These are phyloP conservation scores for Pterocles burchelli DNA, from an alignment of 2,113 vertebrate genomes.

Conservation along the genomic window DNA sequence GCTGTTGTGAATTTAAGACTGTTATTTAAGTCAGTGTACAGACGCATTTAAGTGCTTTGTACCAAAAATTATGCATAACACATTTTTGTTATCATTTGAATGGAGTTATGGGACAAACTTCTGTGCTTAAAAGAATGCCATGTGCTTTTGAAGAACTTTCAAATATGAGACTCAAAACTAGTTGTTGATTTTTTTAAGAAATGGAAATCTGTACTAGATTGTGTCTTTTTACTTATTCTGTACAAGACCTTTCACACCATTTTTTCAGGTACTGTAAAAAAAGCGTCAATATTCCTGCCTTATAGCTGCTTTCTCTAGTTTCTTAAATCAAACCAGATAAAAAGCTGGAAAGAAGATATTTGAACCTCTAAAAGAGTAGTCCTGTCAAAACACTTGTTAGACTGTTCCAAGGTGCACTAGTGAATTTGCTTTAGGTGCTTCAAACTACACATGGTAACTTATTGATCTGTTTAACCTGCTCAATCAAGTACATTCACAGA, in stretches of 20 bases:
- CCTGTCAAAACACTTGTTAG: not conserved
- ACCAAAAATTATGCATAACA: not conserved
- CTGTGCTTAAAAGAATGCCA: not conserved
- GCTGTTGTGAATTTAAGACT: not conserved
- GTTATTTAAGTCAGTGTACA: not conserved
- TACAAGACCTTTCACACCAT: not conserved
- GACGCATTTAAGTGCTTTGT: not conserved
- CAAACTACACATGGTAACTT: not conserved
- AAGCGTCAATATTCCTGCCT: not conserved
- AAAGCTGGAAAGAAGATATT: not conserved
- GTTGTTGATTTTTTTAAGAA: not conserved
- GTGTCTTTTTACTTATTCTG: not conserved
- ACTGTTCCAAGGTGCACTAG: not conserved
- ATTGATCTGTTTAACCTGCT: not conserved
- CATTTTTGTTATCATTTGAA: not conserved
- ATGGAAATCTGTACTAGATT: not conserved
- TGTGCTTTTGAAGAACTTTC: not conserved
- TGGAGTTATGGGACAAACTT: not conserved
- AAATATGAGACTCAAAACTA: not conserved
- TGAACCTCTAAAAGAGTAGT: not conserved
- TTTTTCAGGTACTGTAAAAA: not conserved
- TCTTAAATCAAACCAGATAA: not conserved
- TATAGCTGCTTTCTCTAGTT: not conserved
- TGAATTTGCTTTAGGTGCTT: not conserved
- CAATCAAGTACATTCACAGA: not conserved